Conservation (phyloP, 2,888 invertebrate species). For the Chymomyza amoena region DNA sequence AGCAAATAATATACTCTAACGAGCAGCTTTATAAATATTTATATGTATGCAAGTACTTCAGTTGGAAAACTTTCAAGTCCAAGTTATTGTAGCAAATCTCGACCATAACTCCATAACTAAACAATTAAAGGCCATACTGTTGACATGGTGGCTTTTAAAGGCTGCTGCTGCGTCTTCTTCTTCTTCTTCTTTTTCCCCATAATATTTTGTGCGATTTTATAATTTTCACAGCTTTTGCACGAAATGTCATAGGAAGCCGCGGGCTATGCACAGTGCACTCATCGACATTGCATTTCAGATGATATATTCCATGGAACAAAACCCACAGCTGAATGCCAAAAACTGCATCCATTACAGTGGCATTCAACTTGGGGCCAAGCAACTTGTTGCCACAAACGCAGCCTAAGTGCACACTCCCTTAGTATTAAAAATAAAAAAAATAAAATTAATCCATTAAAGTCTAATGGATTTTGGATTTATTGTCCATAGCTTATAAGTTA, state of each 20-base stretch:
- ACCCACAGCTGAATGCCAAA: slow-evolving; percentile 3
- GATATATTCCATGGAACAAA: not conserved
- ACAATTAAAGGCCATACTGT: not conserved
- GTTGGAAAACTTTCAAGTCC: not conserved
- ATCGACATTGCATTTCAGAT: not conserved
- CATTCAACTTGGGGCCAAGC: not conserved
- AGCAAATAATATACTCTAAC: not conserved
- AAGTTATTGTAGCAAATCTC: not conserved
- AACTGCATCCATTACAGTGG: not conserved
- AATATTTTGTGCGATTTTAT: not conserved
- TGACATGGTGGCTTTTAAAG: not conserved
- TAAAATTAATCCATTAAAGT: no score
- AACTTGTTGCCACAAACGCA: not conserved
- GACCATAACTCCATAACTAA: not conserved
- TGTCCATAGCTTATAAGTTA: no score
- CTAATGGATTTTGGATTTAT: no score
- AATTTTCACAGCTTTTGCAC: not conserved
- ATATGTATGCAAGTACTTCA: not conserved
- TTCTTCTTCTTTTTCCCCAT: no score
- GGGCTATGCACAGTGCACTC: not conserved
- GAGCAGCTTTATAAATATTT: not conserved
- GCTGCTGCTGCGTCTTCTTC: not conserved
- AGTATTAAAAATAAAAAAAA: not conserved
- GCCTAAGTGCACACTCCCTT: not conserved
- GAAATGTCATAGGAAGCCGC: not conserved